phyloP scores from a whole-genome alignment of 2,797 vertebrate species.

The Semotilus atromaculatus region DNA sequence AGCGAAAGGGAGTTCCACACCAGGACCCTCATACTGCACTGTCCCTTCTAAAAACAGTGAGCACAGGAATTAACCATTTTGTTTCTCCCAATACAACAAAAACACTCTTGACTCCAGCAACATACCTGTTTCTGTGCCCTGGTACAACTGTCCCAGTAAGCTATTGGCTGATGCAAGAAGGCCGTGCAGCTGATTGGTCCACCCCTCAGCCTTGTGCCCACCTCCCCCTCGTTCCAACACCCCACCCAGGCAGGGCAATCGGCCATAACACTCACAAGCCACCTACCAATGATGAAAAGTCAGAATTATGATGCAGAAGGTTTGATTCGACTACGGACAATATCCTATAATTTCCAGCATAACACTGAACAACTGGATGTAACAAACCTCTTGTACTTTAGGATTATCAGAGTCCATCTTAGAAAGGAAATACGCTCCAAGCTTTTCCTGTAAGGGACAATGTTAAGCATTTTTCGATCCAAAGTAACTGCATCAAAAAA shows the following conservation, averaged over 20 bases:
- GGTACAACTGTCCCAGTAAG: conserved; percentile 82
- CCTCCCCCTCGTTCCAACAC: conserved; percentile 82
- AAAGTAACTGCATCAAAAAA: background rate
- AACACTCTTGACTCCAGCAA: background rate
- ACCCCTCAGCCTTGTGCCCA: conserved; percentile 81
- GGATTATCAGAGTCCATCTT: conserved; percentile 84
- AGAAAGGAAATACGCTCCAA: conserved; percentile 86
- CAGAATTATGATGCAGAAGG: background rate
- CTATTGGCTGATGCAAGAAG: conserved; percentile 84
- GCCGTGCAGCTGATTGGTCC: conserved; percentile 88
- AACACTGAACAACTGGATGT: background rate
- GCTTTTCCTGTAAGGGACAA: conserved; percentile 82
- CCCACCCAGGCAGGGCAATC: conserved; percentile 85
- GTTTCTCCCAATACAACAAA: background rate
- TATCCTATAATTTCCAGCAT: background rate
- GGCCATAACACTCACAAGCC: conserved; percentile 87
- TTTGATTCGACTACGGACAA: background rate
- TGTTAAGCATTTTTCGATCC: background rate
- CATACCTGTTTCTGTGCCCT: conserved; percentile 82
- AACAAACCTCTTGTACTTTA: conserved; percentile 84
- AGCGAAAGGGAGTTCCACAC: conserved; percentile 79
- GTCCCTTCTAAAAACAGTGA: conserved; percentile 74
- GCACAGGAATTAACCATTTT: background rate
- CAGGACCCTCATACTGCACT: conserved; percentile 83
- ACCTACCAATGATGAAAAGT: conserved; percentile 69